phyloP scores from a whole-genome alignment of 2,113 vertebrate genomes.

The Melanerpes aurifrons region DNA sequence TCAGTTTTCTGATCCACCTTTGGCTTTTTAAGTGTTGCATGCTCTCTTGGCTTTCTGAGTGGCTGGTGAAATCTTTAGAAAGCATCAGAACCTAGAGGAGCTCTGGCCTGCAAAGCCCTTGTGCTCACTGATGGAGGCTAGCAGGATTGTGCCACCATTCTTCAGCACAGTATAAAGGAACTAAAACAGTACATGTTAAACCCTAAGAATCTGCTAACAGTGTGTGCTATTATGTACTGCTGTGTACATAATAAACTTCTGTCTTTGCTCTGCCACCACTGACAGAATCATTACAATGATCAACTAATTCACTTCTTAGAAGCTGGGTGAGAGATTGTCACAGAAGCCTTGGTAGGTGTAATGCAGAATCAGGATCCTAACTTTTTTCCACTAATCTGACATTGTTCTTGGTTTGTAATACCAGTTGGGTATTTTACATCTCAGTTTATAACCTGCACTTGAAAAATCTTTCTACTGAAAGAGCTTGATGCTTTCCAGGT shows the following conservation, averaged over 20 bases:
- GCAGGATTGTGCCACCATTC: not conserved
- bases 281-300: not conserved
- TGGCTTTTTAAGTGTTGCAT: not conserved
- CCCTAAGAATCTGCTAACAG: not conserved
- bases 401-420: not conserved
- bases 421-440: conserved; percentile 37
- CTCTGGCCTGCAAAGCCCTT: not conserved
- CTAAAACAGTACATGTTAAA: not conserved
- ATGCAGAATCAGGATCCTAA: not conserved
- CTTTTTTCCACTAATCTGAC: not conserved
- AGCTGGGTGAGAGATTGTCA: not conserved
- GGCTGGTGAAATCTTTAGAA: not conserved
- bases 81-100: not conserved
- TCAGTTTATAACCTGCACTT: not conserved
- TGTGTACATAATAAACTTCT: not conserved
- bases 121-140: not conserved
- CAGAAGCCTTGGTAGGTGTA: not conserved
- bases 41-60: not conserved
- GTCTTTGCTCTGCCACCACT: not conserved
- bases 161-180: not conserved
- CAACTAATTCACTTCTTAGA: conserved; percentile 13
- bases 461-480: not conserved
- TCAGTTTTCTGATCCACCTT: not conserved
- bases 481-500: not conserved
- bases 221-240: not conserved